Base-by-base conservation (phyloP, 2,113 vertebrate species). In the Cololabis saira region DNA sequence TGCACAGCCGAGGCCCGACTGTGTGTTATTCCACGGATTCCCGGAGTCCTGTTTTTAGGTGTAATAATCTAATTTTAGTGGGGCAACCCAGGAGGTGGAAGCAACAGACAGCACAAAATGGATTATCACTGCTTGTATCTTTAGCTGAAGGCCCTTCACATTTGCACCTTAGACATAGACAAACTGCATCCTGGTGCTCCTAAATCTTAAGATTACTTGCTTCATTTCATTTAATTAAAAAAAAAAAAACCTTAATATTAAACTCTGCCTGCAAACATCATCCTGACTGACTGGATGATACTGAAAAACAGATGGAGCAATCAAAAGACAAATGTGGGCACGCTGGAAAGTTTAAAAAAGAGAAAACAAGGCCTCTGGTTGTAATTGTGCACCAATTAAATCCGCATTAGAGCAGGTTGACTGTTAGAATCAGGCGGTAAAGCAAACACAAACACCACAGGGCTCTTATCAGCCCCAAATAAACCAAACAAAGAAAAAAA, bases 21-120 rank as follows among this genome's bases (percentile, higher is more conserved):
- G 82, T 81, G 83, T 80, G 79, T 82, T 75, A 77, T 81, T 86
- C 83, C 79, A 79, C 78, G 24, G 79, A 89, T 87, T 87, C 82
- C 87, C 71, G 61, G 27, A 69, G 81, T 65, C 74, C 73, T 76
- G 68, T 83, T 92, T 27, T 91, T 84, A 85, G 84, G 88, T 85
- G 84, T 82, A 91, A 91, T 91, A 84, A 87, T 90, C 90, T 92
- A 90, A 91, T 90, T 92, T 93, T 92, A 91, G 89, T 91, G 87
- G 74, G 65, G 74, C 68, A 14, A 55, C 42, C 48, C 76, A 4
- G 64, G 73, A 81, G 74, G 80, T 76, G 76, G 62, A 82, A 60
- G 83, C 79, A 76, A 68, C 86, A 81, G 61, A 78, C 81, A 37
- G 33, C 33, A 78, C 78, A 90, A 80, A 87, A 79, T 67, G 85